These are phyloP conservation scores for Ernsta delagoae DNA, from an alignment of 2,888 invertebrate genomes.

Conservation along the genomic window DNA sequence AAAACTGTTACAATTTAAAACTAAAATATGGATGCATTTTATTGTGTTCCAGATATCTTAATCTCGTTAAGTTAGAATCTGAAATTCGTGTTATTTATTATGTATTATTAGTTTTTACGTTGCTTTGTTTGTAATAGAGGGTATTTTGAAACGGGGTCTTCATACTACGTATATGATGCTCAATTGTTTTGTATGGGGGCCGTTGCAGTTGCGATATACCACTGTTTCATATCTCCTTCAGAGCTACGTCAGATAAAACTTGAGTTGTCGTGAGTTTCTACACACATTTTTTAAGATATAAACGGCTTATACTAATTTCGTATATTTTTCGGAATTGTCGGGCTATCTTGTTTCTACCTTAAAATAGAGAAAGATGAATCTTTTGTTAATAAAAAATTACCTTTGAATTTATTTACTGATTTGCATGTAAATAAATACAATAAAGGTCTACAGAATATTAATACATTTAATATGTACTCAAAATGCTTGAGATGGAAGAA, in stretches of 20 bases:
- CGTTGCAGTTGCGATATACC: background rate
- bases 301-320: no score
- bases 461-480: no score
- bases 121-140: slow-evolving; percentile 11
- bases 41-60: slow-evolving; percentile 50
- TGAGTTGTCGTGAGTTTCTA: no score
- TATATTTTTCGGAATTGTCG: no score
- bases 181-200: slow-evolving; percentile 19
- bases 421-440: slow-evolving; percentile 6
- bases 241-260: slow-evolving; percentile 23
- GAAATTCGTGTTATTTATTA: slow-evolving; percentile 48
- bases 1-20: background rate
- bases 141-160: slow-evolving; percentile 20
- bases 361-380: no score
- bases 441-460: background rate
- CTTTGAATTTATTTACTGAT: slow-evolving; percentile 21
- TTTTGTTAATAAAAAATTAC: slow-evolving; percentile 5
- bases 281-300: no score
- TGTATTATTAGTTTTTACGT: slow-evolving; percentile 35
- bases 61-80: slow-evolving; percentile 53
- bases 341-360: no score
- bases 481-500: background rate
- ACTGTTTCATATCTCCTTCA: background rate
- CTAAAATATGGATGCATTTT: slow-evolving; percentile 43
- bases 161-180: slow-evolving; percentile 24